Percentiles rank a stretch among this genome's conserved stretches.
phyloP scores from a whole-genome alignment of 2,797 vertebrate genomes.

The Gymnothorax reevesii region DNA sequence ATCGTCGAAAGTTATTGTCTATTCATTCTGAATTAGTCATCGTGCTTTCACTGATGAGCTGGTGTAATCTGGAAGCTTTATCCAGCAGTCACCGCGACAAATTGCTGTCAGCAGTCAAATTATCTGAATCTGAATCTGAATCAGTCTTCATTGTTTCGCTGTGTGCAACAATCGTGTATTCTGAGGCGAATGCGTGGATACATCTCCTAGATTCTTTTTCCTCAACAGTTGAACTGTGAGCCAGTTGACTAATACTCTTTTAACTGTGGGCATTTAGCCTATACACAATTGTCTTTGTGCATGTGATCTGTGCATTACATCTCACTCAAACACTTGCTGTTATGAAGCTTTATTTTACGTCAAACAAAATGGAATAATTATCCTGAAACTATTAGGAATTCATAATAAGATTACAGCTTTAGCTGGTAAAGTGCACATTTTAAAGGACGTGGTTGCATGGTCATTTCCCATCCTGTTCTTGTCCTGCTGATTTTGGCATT shows the following conservation, averaged over 20 bases:
- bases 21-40: neutral
- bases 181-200: neutral
- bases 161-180: neutral
- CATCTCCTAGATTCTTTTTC: neutral
- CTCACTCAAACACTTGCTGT: neutral
- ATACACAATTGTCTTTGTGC: neutral
- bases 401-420: neutral
- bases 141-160: neutral
- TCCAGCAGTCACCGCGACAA: neutral
- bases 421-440: neutral
- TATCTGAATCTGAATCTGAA: neutral
- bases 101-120: neutral
- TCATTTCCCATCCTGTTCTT: neutral
- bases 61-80: neutral
- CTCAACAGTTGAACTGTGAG: neutral
- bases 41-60: neutral
- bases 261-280: neutral
- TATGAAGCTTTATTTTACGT: neutral
- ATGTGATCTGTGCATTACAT: neutral
- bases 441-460: neutral
- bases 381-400: neutral
- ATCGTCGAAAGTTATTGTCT: neutral
- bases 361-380: neutral
- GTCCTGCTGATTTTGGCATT: neutral
- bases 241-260: neutral